A percentile compares a stretch with the other conserved stretches of the same genome.
Evolutionary conservation across 2,797 vertebrate genomes (phyloP).

Genomic region (Myiotriccus ornatus): DNA sequence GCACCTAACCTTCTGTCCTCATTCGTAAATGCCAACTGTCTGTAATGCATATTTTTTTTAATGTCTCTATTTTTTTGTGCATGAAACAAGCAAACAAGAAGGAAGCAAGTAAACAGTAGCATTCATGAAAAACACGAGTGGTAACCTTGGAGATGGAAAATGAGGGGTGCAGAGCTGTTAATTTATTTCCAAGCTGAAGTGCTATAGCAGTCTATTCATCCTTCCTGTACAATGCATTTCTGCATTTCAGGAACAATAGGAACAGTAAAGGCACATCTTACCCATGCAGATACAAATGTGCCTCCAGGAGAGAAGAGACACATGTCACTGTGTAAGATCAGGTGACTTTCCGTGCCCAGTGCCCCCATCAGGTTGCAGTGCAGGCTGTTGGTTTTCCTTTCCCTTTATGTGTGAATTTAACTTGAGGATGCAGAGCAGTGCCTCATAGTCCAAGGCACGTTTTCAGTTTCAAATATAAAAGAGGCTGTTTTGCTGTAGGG

Average conservation of each 20-base stretch:
- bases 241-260: not conserved
- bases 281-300: not conserved
- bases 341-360: not conserved
- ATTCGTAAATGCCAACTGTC: not conserved
- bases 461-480: not conserved
- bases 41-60: not conserved
- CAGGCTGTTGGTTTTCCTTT: not conserved
- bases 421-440: not conserved
- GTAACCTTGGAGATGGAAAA: slow-evolving; percentile 48
- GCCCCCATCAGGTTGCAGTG: not conserved
- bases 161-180: not conserved
- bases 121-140: not conserved
- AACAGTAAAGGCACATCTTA: not conserved
- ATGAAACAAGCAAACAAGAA: not conserved
- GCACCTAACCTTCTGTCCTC: not conserved
- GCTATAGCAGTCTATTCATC: not conserved
- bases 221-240: not conserved
- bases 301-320: not conserved
- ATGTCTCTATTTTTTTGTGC: not conserved
- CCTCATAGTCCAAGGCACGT: not conserved
- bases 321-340: not conserved
- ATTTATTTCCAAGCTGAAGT: not conserved
- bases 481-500: not conserved
- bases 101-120: not conserved
- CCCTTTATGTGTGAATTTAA: not conserved